Evolutionary conservation across 2,888 invertebrate genomes (phyloP).

Genomic region (Trypoxylon attenuatum): DNA sequence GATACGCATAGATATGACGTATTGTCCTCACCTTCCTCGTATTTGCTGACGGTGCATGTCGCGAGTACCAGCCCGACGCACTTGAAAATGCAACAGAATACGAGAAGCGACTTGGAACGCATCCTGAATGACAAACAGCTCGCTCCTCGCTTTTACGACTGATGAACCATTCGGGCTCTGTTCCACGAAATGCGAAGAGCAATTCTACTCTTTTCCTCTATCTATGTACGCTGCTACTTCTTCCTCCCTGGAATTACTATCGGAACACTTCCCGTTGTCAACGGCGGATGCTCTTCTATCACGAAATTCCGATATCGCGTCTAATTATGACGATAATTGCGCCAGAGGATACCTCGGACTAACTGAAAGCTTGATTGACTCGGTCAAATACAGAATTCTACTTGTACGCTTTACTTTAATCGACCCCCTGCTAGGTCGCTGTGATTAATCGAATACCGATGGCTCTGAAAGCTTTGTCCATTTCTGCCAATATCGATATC

Average conservation of each 20-base stretch:
- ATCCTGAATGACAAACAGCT: slow-evolving; percentile 28
- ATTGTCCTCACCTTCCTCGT: slow-evolving; percentile 54
- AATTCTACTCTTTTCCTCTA: too few relatives aligned
- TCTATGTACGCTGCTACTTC: slow-evolving; percentile 36
- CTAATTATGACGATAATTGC: slow-evolving; percentile 23
- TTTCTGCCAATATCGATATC: too few relatives aligned
- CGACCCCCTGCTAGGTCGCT: too few relatives aligned
- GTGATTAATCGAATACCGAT: too few relatives aligned
- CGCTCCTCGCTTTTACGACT: slow-evolving; percentile 21
- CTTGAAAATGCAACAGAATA: slow-evolving; percentile 38
- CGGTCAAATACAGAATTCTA: too few relatives aligned
- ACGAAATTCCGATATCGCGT: slow-evolving; percentile 3
- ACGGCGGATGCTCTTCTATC: slow-evolving; percentile 33
- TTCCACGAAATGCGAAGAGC: slow-evolving; percentile 6
- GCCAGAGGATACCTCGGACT: too few relatives aligned
- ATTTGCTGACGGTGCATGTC: slow-evolving; percentile 50
- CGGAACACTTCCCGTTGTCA: slow-evolving; percentile 21
- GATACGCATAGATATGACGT: slow-evolving; percentile 4
- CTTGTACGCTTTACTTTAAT: too few relatives aligned
- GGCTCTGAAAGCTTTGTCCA: too few relatives aligned
- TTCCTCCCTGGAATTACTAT: too few relatives aligned
- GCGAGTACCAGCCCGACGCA: slow-evolving; percentile 30
- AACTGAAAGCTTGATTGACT: too few relatives aligned
- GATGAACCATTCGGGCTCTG: slow-evolving; percentile 8
- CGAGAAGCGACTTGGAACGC: slow-evolving; percentile 27